phyloP scores from a whole-genome alignment of 2,888 invertebrate species.

The Halictus quadricinctus region DNA sequence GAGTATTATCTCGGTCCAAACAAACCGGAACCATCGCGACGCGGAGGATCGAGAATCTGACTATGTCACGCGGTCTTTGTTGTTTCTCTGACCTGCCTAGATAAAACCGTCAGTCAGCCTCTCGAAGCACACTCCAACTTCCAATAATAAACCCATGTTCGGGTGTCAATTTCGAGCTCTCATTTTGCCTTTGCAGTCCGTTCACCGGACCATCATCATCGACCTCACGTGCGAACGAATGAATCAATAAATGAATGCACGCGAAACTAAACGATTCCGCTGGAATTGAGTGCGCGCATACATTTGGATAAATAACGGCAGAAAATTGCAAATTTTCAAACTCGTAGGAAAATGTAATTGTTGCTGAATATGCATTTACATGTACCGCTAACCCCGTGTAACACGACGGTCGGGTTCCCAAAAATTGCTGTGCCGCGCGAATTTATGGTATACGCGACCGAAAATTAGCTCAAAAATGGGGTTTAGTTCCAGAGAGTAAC shows the following conservation, averaged over 20 bases:
- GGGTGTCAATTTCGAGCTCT: constrained; percentile 20
- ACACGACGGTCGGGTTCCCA: background rate
- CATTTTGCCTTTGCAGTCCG: background rate
- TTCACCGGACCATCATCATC: background rate
- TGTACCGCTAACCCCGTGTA: background rate
- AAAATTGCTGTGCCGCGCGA: background rate
- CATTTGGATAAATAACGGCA: constrained; percentile 2
- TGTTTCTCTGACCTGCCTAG: background rate
- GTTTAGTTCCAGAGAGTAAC: background rate
- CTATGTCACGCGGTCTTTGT: constrained; percentile 6
- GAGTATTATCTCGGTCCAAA: constrained; percentile 11
- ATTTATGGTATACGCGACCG: background rate
- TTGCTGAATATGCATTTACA: constrained; percentile 8
- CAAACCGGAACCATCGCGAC: background rate
- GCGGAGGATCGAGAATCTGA: background rate
- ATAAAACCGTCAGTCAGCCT: constrained; percentile 1
- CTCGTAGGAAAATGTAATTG: constrained; percentile 5
- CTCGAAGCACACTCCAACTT: background rate
- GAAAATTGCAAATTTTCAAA: constrained; percentile 15
- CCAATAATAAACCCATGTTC: constrained; percentile 6
- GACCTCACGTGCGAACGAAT: background rate
- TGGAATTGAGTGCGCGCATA: background rate
- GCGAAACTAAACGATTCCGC: background rate
- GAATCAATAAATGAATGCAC: constrained; percentile 11
- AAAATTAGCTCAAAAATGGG: background rate